Conservation (phyloP, 1,140 invertebrate genomes). For the Phymorhynchus buccinoides region DNA sequence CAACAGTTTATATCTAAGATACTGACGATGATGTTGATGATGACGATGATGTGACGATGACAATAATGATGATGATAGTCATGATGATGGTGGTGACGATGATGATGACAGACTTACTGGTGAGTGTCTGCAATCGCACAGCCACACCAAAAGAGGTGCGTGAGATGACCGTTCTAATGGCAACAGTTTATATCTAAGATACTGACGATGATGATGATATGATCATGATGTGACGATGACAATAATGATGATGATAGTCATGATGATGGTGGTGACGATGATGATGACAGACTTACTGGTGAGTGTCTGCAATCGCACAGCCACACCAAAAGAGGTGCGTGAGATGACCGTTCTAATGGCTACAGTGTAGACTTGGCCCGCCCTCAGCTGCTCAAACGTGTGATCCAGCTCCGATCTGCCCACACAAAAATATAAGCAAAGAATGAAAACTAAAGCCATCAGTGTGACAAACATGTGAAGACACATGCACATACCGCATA, state of each 20-base stretch:
- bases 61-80: no score
- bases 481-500: no score
- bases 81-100: no score
- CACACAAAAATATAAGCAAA: conserved; percentile 1
- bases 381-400: conserved; percentile 52
- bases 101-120: conserved; percentile 48
- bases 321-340: conserved; percentile 34
- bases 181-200: conserved; percentile 52
- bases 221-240: no score
- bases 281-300: conserved; percentile 48
- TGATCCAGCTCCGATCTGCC: conserved; percentile 38
- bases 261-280: no score
- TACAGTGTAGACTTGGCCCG: conserved; percentile 54
- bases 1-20: no score
- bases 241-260: no score
- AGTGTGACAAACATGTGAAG: no score
- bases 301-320: conserved; percentile 37
- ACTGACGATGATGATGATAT: no score
- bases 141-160: conserved; percentile 33
- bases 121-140: conserved; percentile 40
- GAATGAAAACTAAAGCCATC: neutral
- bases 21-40: no score
- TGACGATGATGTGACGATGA: no score
- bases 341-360: conserved; percentile 46
- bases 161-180: conserved; percentile 44